Percentiles rank a stretch among this genome's conserved stretches.
Evolutionary conservation across 2,888 invertebrate species (phyloP).

Genomic region (Alentia gelatinosa): DNA sequence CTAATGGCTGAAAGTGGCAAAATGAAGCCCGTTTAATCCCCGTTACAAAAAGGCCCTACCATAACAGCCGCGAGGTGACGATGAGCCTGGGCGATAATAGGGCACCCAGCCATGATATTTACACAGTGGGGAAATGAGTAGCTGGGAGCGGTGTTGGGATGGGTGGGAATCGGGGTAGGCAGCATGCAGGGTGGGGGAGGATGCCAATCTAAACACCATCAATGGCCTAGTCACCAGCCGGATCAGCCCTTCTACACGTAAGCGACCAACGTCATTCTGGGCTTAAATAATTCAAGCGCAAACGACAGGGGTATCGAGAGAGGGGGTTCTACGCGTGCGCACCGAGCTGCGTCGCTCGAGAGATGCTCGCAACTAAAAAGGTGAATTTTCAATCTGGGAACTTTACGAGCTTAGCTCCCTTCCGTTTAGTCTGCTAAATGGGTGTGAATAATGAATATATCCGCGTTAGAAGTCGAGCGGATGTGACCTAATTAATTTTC

Average conservation of each 20-base stretch:
- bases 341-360: not conserved
- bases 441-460: not conserved
- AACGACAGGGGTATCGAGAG: not conserved
- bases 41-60: conserved; percentile 26
- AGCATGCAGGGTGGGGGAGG: not conserved
- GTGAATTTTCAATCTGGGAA: not conserved
- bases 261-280: not conserved
- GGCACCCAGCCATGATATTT: conserved; percentile 23
- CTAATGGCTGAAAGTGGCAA: conserved; percentile 52
- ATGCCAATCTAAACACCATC: conserved; percentile 38
- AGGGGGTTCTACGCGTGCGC: not conserved
- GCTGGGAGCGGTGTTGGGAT: conserved; percentile 9
- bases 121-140: conserved; percentile 31
- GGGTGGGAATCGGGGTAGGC: not conserved
- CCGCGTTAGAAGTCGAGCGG: not conserved
- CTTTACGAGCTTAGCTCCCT: not conserved
- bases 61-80: conserved; percentile 43
- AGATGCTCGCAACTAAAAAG: not conserved
- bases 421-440: not conserved
- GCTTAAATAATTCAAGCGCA: not conserved
- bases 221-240: not conserved
- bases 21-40: conserved; percentile 48
- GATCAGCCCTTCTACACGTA: not conserved
- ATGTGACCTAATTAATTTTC: not conserved
- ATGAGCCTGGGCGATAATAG: not conserved